Base-by-base conservation (phyloP, 2,888 invertebrate species). In the Calameuta pallipes region DNA sequence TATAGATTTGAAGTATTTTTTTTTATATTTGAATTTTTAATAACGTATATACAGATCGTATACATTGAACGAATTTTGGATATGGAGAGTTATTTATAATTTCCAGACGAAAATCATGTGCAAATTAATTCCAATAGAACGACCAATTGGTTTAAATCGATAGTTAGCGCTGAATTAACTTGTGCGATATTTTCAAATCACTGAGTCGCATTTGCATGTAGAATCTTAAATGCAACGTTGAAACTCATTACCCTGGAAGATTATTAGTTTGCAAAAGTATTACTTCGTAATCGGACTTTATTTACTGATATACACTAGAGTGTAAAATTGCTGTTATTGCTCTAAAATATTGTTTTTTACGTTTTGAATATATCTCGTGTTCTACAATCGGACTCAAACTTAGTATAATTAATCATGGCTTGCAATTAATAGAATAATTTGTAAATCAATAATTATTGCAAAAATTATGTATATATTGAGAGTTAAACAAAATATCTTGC, bases 211-310 rank as follows among this genome's bases (percentile, higher is more conserved):
- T 56, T 56, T 56, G 23, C 23, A 15, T 23, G 56, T 56, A 56
- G 23, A 56, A 56, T 56, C 56, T 56, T 56, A 56, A 56, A 56
- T 6, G 23, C 9, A 23, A 56, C 15, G 23, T 56, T 6, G 23
- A 56, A 23, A 56, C 23, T 56, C 56, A 23, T 15, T 41, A 75
- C 37, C 15, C 71, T 76, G 69, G 34, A 56, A 33, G 78, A 41
- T 76, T 78, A 79, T 79, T 80, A 75, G 71, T 85, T 84, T 78
- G 82, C 76, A 36, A 37, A 74, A 75, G 36, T 23, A 75, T 68
- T 71, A 33, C 31, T 11, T 71, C 11, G 30, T 30, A 71, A 11
- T 34, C 23, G 23, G 31, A 30, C 9, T 30, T 33, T 34, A 33
- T 71, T 0, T 71, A 33, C 1, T 9, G 35, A 76, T 9, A 56